Evolutionary conservation across 2,888 invertebrate genomes (phyloP).

Genomic region (Parnassius smintheus): DNA sequence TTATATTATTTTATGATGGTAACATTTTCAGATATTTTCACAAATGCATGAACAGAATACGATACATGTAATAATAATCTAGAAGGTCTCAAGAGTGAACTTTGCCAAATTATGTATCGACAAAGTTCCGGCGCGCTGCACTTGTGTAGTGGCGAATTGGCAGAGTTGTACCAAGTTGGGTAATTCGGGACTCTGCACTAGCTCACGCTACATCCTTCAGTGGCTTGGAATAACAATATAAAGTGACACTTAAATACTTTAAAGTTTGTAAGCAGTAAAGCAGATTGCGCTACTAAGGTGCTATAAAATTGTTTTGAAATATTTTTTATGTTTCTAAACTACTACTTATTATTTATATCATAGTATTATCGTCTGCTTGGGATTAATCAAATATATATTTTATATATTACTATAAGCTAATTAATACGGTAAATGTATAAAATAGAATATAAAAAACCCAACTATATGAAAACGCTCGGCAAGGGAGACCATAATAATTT

Average conservation of each 20-base stretch:
- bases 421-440: too few relatives aligned
- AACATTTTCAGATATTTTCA: too few relatives aligned
- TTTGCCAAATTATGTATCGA: conserved; percentile 28
- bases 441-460: too few relatives aligned
- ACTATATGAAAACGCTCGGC: too few relatives aligned
- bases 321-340: too few relatives aligned
- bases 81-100: conserved; percentile 23
- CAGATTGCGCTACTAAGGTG: background rate
- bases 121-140: conserved; percentile 26
- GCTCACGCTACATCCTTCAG: conserved; percentile 1
- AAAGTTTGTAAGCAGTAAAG: background rate
- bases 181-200: conserved; percentile 23
- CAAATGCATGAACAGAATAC: conserved; percentile 15
- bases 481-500: too few relatives aligned
- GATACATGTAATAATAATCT: conserved; percentile 27
- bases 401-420: too few relatives aligned
- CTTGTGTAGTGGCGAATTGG: conserved; percentile 24
- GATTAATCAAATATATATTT: too few relatives aligned
- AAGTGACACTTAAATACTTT: conserved; percentile 7
- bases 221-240: conserved; percentile 15
- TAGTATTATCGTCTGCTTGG: too few relatives aligned
- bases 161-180: conserved; percentile 20
- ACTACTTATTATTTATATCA: too few relatives aligned
- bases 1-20: too few relatives aligned
- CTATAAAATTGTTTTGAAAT: too few relatives aligned